Base-by-base conservation (phyloP, 92 coral and sea anemone species). In the Anthopleura xanthogrammica region DNA sequence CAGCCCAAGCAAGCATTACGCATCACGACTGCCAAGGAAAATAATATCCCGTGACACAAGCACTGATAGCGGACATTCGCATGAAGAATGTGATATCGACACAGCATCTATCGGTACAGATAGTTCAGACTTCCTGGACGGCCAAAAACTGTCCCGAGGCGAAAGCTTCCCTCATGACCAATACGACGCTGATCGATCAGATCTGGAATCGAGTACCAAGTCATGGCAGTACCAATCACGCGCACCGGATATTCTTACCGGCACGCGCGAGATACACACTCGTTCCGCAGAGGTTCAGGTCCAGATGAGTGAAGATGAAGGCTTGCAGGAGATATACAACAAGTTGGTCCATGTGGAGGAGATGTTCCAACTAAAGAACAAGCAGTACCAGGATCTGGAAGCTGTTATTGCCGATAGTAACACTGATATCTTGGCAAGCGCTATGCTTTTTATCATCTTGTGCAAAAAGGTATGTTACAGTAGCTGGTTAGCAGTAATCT, bases 231-330 rank as follows among this genome's bases (percentile, higher is more conserved):
- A 74, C 41, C n/a, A 41, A 0, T 10, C 77, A 17, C 85, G 54
- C 22, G 90, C 97, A 7, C 99, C 99, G 20, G 99, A 97, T 86
- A 89, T 97, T 64, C 86, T 97, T 41, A 94, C 92, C 20, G 93
- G 93, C 76, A 95, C 95, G 12, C 88, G 92, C 9, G 92, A 90
- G 80, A 88, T 89, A 41, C 85, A 83, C 55, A 82, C 80, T 76
- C 93, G 87, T 55, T 92, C 98, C 12, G 93, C 94, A 2, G 99
- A 90, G 60, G 85, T 97, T 70, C 99, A 97, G 90, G 94, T 90
- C 41, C 95, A 94, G 68, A 84, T 60, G 41, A 89, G 83, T 52
- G 90, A 93, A 48, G 88, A 89, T 17, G 66, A 89, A 52, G 66
- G 87, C 14, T 87, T 78, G 72, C 72, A 80, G 71, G 91, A 81